A percentile compares a stretch with the other conserved stretches of the same genome.
phyloP scores from a whole-genome alignment of 2,113 vertebrate genomes.

The Atractosteus spatula region DNA sequence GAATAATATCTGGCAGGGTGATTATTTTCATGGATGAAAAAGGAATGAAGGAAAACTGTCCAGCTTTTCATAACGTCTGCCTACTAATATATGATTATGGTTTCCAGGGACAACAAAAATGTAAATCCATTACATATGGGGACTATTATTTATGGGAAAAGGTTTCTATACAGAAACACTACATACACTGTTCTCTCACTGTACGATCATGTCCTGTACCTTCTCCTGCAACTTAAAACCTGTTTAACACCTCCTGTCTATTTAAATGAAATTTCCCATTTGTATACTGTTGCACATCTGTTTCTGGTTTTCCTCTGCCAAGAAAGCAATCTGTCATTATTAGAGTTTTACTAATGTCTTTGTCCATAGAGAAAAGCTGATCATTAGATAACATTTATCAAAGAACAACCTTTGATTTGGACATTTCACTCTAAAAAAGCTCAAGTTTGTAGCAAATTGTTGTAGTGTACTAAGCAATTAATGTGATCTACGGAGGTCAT shows the following conservation, averaged over 20 bases:
- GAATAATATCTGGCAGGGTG: too few relatives aligned
- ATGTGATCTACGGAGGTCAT: neutral
- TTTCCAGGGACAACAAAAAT: conserved; percentile 5
- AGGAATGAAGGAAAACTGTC: too few relatives aligned
- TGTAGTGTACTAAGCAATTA: neutral
- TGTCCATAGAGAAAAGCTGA: conserved; percentile 11
- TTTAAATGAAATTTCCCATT: conserved; percentile 23
- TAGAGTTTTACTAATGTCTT: conserved; percentile 16
- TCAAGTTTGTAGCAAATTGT: neutral
- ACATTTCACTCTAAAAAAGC: conserved; percentile 12
- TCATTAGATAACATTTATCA: conserved; percentile 9
- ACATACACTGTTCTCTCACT: neutral
- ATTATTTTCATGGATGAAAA: too few relatives aligned
- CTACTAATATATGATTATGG: conserved; percentile 21
- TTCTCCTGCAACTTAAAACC: neutral
- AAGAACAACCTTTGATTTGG: conserved; percentile 6
- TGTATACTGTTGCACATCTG: conserved; percentile 28
- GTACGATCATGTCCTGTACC: neutral
- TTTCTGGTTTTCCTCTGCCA: conserved; percentile 22
- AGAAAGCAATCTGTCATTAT: conserved; percentile 26
- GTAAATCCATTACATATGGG: neutral
- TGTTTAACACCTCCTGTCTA: conserved; percentile 9
- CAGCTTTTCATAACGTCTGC: neutral
- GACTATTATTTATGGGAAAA: too few relatives aligned
- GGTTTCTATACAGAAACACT: neutral